Evolutionary conservation across 2,888 invertebrate species (phyloP).

Genomic region (Ormyrus rosae): DNA sequence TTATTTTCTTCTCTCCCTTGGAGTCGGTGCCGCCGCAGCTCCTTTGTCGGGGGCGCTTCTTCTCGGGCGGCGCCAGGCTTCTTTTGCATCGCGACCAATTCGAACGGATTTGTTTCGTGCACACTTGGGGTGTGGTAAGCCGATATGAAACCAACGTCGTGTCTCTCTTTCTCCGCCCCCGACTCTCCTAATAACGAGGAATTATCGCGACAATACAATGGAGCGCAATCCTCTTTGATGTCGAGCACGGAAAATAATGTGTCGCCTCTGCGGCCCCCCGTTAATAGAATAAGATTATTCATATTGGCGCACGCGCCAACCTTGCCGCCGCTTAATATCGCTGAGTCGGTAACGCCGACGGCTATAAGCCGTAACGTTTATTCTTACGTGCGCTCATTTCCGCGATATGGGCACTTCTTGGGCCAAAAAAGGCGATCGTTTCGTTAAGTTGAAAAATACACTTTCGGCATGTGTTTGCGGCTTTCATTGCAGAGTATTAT

Average conservation of each 20-base stretch:
- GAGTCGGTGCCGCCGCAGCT: not conserved
- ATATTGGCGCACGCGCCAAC: conserved; percentile 56
- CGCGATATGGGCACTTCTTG: conserved; percentile 25
- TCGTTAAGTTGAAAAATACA: conserved; percentile 8
- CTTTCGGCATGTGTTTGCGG: conserved; percentile 19
- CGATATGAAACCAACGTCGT: conserved; percentile 71
- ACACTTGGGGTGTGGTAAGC: conserved; percentile 75
- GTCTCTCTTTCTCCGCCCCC: conserved; percentile 12
- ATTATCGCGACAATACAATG: conserved; percentile 74
- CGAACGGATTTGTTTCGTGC: conserved; percentile 73
- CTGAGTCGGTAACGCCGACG: not conserved
- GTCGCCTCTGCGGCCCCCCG: conserved; percentile 42
- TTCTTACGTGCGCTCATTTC: conserved; percentile 52
- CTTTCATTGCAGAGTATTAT: conserved; percentile 2
- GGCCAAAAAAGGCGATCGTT: conserved; percentile 16
- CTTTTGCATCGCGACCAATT: conserved; percentile 68
- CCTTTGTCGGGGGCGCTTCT: conserved; percentile 6
- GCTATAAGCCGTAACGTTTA: conserved; percentile 46
- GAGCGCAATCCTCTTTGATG: conserved; percentile 74
- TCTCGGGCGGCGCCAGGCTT: conserved; percentile 26
- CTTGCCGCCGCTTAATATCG: conserved; percentile 47
- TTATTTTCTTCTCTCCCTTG: conserved; percentile 46
- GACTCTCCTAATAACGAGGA: conserved; percentile 73
- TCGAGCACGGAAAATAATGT: conserved; percentile 73
- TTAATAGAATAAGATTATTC: conserved; percentile 73